Evolutionary conservation across 2,113 vertebrate genomes (phyloP).

Genomic region (Melanotaenia duboulayi): DNA sequence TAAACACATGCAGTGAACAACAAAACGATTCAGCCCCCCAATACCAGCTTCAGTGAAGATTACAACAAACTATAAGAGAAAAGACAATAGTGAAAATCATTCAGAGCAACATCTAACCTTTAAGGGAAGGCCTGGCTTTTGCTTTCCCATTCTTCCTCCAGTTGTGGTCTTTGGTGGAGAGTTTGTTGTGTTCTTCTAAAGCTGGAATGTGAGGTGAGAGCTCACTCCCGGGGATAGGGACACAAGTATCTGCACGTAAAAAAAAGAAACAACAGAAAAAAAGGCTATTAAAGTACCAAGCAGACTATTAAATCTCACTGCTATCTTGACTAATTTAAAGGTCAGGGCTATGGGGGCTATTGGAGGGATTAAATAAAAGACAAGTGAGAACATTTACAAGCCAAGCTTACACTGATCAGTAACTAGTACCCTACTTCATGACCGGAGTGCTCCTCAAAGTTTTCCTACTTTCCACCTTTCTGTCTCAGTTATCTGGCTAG

Average conservation of each 20-base stretch:
- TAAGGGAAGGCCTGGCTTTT: slow-evolving; percentile 88
- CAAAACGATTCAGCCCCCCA: slow-evolving; percentile 34
- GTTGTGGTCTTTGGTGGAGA: slow-evolving; percentile 88
- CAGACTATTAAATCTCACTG: background rate
- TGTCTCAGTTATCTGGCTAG: too few relatives aligned
- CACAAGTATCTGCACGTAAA: slow-evolving; percentile 87
- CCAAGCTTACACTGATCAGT: too few relatives aligned
- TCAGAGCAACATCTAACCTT: slow-evolving; percentile 81
- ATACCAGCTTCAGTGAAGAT: background rate
- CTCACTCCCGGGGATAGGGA: slow-evolving; percentile 90
- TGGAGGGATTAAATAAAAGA: too few relatives aligned
- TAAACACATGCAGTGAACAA: slow-evolving; percentile 45
- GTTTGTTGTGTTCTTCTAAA: slow-evolving; percentile 87
- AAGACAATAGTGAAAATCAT: slow-evolving; percentile 1
- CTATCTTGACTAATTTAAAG: background rate
- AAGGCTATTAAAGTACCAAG: rapidly evolving
- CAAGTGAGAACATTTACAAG: too few relatives aligned
- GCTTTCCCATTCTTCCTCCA: slow-evolving; percentile 91
- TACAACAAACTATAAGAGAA: slow-evolving; percentile 10
- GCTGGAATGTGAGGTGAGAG: slow-evolving; percentile 90
- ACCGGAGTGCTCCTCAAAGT: too few relatives aligned
- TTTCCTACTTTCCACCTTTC: too few relatives aligned
- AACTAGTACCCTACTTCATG: too few relatives aligned
- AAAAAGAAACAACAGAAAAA: background rate
- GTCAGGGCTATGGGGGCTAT: background rate